phyloP scores from a whole-genome alignment of 2,797 vertebrate species.

The Apodemus agrarius region DNA sequence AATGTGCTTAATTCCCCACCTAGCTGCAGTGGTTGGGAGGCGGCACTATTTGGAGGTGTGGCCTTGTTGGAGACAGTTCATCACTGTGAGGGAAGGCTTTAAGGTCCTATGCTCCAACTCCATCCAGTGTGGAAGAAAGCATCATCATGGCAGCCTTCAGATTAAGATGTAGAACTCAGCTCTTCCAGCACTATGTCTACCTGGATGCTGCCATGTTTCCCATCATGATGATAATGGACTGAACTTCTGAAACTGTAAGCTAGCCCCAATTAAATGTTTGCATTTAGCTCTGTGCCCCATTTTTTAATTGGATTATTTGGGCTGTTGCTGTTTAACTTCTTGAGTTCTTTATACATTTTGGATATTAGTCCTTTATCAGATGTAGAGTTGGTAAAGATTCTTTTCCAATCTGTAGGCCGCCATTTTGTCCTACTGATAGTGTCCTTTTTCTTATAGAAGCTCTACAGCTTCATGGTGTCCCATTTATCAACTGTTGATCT shows the following conservation, averaged over 20 bases:
- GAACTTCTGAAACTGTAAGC: background rate
- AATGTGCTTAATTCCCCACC: slow-evolving; percentile 23
- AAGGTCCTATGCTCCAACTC: background rate
- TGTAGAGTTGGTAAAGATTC: background rate
- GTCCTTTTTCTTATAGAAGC: background rate
- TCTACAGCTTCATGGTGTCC: background rate
- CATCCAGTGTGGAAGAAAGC: background rate
- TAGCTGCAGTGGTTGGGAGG: background rate
- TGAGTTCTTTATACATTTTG: background rate
- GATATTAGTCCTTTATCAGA: background rate
- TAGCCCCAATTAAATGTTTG: background rate
- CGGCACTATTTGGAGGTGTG: background rate
- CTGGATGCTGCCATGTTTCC: background rate
- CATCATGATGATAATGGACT: background rate
- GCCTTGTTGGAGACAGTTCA: background rate
- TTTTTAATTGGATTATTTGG: background rate
- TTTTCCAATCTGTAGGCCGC: background rate
- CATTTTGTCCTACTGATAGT: background rate
- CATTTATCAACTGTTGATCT: background rate
- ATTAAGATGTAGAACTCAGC: background rate
- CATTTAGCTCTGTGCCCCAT: background rate
- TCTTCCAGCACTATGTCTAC: background rate
- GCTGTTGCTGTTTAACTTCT: background rate
- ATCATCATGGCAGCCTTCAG: background rate
- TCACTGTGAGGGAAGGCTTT: background rate